These are phyloP conservation scores for Electrona antarctica DNA, from an alignment of 2,113 vertebrate genomes.

Conservation along the genomic window DNA sequence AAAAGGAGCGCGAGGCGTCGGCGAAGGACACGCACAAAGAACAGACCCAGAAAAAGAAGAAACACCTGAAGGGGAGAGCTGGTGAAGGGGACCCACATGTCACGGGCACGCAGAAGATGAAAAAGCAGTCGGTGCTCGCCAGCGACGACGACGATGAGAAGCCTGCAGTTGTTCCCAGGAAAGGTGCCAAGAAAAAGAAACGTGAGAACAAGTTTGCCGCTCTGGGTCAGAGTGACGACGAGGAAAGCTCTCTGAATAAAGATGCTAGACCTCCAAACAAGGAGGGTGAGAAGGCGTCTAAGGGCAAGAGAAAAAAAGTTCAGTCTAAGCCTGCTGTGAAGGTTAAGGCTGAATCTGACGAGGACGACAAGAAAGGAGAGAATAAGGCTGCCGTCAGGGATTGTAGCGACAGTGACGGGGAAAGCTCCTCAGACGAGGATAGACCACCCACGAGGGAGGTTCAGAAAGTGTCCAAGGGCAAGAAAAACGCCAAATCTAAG, in stretches of 20 bases:
- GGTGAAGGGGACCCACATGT: constrained; percentile 73
- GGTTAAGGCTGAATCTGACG: no score
- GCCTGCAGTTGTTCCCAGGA: constrained; percentile 58
- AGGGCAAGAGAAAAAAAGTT: no score
- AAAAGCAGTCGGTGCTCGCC: constrained; percentile 83
- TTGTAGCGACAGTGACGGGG: no score
- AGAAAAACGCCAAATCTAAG: constrained; percentile 68
- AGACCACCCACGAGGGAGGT: constrained; percentile 75
- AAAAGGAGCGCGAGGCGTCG: constrained; percentile 71
- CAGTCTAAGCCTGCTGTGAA: no score
- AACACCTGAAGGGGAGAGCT: constrained; percentile 83
- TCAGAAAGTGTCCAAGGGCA: constrained; percentile 57
- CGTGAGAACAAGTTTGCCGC: constrained; percentile 88
- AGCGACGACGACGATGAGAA: constrained; percentile 82
- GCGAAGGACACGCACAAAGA: constrained; percentile 79
- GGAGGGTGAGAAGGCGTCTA: constrained; percentile 16
- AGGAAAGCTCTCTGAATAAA: constrained; percentile 44
- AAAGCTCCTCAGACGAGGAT: no score
- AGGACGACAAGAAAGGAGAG: no score
- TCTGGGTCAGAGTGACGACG: constrained; percentile 79
- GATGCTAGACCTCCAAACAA: constrained; percentile 51
- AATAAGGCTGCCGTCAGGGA: no score
- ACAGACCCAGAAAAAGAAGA: constrained; percentile 86
- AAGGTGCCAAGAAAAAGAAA: constrained; percentile 79
- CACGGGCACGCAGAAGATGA: constrained; percentile 81